phyloP scores from a whole-genome alignment of 2,797 vertebrate genomes.

The Malurus leucopterus region DNA sequence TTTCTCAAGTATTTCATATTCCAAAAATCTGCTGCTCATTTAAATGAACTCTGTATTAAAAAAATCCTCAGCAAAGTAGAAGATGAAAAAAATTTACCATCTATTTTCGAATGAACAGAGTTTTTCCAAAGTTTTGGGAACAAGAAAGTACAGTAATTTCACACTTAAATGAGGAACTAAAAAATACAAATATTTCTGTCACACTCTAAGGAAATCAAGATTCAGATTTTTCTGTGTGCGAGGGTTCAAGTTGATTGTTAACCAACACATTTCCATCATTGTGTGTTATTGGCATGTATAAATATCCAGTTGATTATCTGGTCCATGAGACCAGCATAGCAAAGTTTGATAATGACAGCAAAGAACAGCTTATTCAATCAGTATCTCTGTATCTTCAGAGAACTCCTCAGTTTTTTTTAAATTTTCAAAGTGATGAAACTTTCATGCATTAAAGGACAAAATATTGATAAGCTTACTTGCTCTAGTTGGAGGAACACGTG shows the following conservation, averaged over 20 bases:
- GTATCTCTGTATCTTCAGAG: background rate
- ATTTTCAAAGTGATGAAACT: background rate
- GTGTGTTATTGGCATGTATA: background rate
- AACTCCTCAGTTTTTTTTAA: background rate
- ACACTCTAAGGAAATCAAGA: background rate
- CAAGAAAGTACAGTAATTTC: background rate
- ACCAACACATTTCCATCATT: background rate
- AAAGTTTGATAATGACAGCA: background rate
- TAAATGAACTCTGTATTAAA: background rate
- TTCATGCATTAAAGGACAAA: background rate
- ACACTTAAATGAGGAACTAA: background rate
- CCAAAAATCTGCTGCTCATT: background rate
- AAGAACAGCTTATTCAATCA: background rate
- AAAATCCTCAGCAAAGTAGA: background rate
- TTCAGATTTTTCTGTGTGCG: background rate
- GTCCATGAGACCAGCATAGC: background rate
- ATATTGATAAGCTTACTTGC: constrained; percentile 52
- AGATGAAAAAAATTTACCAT: background rate
- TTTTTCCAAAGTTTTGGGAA: background rate
- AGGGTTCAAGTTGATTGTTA: background rate
- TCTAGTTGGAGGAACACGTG: constrained; percentile 40
- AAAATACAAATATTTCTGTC: background rate
- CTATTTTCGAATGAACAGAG: background rate
- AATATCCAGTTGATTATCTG: background rate
- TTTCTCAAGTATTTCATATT: background rate